Evolutionary conservation across 1,140 invertebrate species (phyloP), one percentile per base, ranked within the genome.

Genomic region (Asbolus verrucosus): DNA sequence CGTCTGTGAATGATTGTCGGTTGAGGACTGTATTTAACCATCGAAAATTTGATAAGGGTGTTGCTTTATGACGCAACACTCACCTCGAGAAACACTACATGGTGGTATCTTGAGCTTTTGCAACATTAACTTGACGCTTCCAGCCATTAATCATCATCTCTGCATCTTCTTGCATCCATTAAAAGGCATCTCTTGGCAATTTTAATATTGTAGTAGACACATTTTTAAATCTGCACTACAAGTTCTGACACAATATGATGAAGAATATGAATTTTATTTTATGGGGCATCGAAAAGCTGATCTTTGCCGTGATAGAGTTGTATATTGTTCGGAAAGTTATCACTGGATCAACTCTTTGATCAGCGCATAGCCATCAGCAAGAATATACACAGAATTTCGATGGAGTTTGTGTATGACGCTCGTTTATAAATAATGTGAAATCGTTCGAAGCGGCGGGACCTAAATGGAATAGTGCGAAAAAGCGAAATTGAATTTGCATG

Each of bases 91-190:
- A 36, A 36, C 33, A 36, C 33, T 36, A 36, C 33, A 36, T 36
- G 2, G 14, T 1, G 27, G 50, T 19, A 59, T 59, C 21, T 59
- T 24, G 15, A 21, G 50, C 50, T 46, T n/a, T 59, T 59, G 27
- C 50, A 59, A 59, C 18, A 59, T 59, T 59, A 59, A 59, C 16
- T 59, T 59, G 50, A 59, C 50, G 50, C 27, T 19, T 13, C 50
- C 50, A 59, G 27, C 19, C 50, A 59, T 59, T 21, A 59, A 59
- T 59, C 50, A 59, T 59, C 50, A 59, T 59, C 19, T 18, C 14
- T 59, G 50, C 27, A 59, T n/a, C 50, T 59, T 14, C 27, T 18
- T 27, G 27, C 27, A 59, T 59, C 50, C 24, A 59, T 59, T 59
- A 59, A 59, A 59, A 59, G 50, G n/a, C 50, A 14, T 59, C 50